These are phyloP conservation scores for Planiliza haematocheilus DNA, from an alignment of 2,113 vertebrate species.

Conservation along the genomic window DNA sequence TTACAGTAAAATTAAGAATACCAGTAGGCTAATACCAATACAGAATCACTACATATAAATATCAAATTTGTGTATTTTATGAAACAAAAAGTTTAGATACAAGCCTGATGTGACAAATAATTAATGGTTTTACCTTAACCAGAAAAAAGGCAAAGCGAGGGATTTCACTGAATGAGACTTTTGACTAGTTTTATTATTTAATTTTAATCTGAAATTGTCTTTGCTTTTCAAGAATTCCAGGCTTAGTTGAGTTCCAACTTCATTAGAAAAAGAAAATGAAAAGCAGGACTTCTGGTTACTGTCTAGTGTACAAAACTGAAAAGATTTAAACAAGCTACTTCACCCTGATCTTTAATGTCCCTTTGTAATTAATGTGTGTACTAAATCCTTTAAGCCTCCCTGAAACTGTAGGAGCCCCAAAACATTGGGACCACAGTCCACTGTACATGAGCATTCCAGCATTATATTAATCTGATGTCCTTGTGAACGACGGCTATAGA, in stretches of 20 bases:
- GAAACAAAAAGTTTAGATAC: conserved; percentile 64
- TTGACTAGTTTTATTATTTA: conserved; percentile 6
- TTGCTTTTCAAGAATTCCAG: conserved; percentile 28
- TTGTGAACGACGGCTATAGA: conserved; percentile 22
- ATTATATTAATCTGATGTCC: conserved; percentile 25
- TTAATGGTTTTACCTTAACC: conserved; percentile 32
- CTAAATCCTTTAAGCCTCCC: conserved; percentile 28
- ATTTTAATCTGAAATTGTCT: conserved; percentile 25
- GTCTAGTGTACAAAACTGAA: conserved; percentile 14
- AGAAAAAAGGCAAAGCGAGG: conserved; percentile 54
- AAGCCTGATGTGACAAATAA: conserved; percentile 55
- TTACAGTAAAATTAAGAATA: conserved; percentile 82
- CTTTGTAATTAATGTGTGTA: conserved; percentile 24
- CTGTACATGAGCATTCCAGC: conserved; percentile 47
- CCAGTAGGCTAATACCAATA: conserved; percentile 80
- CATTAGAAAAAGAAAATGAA: conserved; percentile 17
- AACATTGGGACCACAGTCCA: conserved; percentile 20
- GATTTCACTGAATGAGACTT: conserved; percentile 41
- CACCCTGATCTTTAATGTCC: conserved; percentile 17
- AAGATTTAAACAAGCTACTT: conserved; percentile 40
- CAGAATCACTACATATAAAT: conserved; percentile 85
- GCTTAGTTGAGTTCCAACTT: conserved; percentile 31
- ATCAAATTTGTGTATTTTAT: conserved; percentile 74
- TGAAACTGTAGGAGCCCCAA: conserved; percentile 25
- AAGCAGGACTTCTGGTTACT: conserved; percentile 28